Percentiles rank a stretch among this genome's conserved stretches.
These are phyloP conservation scores for Salarias fasciatus DNA, from an alignment of 2,797 vertebrate genomes.

Conservation along the genomic window DNA sequence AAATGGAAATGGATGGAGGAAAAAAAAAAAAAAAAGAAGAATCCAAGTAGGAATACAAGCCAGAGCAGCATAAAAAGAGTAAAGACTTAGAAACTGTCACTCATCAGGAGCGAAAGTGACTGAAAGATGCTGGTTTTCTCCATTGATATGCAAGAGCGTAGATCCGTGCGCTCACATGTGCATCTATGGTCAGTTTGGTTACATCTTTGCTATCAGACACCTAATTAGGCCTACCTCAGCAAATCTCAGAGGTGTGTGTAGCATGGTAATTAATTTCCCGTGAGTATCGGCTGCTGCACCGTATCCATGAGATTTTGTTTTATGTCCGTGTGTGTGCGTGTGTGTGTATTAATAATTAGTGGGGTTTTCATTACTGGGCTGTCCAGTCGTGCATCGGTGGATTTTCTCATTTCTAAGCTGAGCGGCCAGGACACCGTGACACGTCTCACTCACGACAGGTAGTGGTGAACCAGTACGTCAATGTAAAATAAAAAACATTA, in stretches of 20 bases:
- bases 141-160: slow-evolving; percentile 51
- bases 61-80: slow-evolving; percentile 5
- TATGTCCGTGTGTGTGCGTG: slow-evolving; percentile 11
- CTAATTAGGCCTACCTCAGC: slow-evolving; percentile 76
- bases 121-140: slow-evolving; percentile 26
- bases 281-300: slow-evolving; percentile 48
- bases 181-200: slow-evolving; percentile 46
- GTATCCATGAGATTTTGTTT: slow-evolving; percentile 36
- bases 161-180: slow-evolving; percentile 16
- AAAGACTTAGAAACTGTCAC: slow-evolving; percentile 22
- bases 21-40: slow-evolving; percentile 6
- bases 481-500: too few species aligned
- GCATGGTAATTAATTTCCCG: slow-evolving; percentile 72
- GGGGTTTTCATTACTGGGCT: slow-evolving; percentile 50
- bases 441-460: slow-evolving; percentile 39
- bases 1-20: not conserved
- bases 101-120: slow-evolving; percentile 23
- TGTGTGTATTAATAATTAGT: slow-evolving; percentile 61
- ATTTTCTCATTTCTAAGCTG: slow-evolving; percentile 76
- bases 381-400: slow-evolving; percentile 64
- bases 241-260: slow-evolving; percentile 51
- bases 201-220: slow-evolving; percentile 56
- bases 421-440: slow-evolving; percentile 45
- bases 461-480: slow-evolving; percentile 7
- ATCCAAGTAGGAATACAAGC: not conserved